Base-by-base conservation (phyloP, 2,888 invertebrate genomes). In the Cremastinae sp. region DNA sequence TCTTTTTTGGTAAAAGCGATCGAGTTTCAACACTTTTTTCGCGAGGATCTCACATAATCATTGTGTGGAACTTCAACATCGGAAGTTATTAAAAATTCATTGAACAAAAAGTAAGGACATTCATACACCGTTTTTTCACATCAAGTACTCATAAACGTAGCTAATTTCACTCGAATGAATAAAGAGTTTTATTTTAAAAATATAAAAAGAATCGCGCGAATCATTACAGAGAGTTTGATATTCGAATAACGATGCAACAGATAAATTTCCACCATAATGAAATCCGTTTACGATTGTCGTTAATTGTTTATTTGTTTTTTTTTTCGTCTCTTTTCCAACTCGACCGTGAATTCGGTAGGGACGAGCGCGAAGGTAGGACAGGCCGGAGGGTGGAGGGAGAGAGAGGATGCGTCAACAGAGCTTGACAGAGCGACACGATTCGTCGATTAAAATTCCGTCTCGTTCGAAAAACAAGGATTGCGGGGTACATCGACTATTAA, bases 401-500 rank as follows among this genome's bases (percentile, higher is more conserved):
- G 10, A 20, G 16, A 43, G 12, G 43, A 1, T 43, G 2, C 22
- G 53, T 56, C 22, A 47, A 35, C 39, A 14, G 58, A 68, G 39
- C 51, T 12, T 22, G 43, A 47, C 18, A 69, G n/a, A 39, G 41
- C 20, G 53, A 45, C 70, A 70, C 12, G 16, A 12, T 59, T 51
- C 14, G 35, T 73, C 43, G 59, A 58, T 65, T 59, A 56, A 66
- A 66, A 51, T 47, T 43, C n/a, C 41, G 14, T 49, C 43, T 20
- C 20, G 20, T 35, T 37, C 9, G n/a, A 70, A 66, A 61, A 65
- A 55, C 65, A 35, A 28, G 43, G 28, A 56, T 59, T 9, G 14
- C 72, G 41, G 43, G 20, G 59, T 55, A 49, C 47, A 65, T 16
- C 37, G 71, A 51, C 66, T 49, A 71, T 75, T 75, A 66, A 75